These are phyloP conservation scores for Beris morrisii DNA, from an alignment of 2,888 invertebrate species.

Conservation along the genomic window DNA sequence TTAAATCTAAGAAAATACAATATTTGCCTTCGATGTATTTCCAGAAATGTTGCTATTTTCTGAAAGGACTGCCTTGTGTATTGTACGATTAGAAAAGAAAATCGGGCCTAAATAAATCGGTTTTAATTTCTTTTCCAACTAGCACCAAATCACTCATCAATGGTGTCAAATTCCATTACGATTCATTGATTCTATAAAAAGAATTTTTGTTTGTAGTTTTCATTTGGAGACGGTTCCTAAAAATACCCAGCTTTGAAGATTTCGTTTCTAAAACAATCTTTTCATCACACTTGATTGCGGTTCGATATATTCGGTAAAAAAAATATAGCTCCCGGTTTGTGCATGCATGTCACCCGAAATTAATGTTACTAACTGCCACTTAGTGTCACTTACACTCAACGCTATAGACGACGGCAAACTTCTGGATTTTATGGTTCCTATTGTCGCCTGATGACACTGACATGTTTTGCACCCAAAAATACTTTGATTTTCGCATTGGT, in stretches of 20 bases:
- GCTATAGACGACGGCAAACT: conserved; percentile 22
- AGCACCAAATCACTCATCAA: conserved; percentile 7
- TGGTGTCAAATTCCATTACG: conserved; percentile 3
- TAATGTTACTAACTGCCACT: conserved; percentile 28
- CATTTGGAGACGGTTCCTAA: background rate
- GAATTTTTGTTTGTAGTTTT: background rate
- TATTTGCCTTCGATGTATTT: too few species aligned
- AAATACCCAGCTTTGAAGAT: conserved; percentile 11
- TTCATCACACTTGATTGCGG: background rate
- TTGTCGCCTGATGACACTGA: conserved; percentile 11
- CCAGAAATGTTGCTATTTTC: too few species aligned
- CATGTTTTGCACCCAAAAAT: conserved; percentile 13
- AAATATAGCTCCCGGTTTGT: conserved; percentile 5
- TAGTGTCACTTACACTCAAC: conserved; percentile 19
- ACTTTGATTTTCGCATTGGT: conserved; percentile 28
- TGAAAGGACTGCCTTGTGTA: too few species aligned
- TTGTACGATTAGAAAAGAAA: background rate
- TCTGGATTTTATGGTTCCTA: conserved; percentile 27
- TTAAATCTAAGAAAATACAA: too few species aligned
- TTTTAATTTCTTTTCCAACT: background rate
- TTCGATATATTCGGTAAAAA: background rate
- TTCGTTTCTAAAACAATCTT: background rate
- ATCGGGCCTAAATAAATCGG: background rate
- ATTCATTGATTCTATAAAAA: conserved; percentile 19
- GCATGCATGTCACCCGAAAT: conserved; percentile 17